These are phyloP conservation scores for Euura saliciscinereae DNA, from an alignment of 1,140 invertebrate species.

Conservation along the genomic window DNA sequence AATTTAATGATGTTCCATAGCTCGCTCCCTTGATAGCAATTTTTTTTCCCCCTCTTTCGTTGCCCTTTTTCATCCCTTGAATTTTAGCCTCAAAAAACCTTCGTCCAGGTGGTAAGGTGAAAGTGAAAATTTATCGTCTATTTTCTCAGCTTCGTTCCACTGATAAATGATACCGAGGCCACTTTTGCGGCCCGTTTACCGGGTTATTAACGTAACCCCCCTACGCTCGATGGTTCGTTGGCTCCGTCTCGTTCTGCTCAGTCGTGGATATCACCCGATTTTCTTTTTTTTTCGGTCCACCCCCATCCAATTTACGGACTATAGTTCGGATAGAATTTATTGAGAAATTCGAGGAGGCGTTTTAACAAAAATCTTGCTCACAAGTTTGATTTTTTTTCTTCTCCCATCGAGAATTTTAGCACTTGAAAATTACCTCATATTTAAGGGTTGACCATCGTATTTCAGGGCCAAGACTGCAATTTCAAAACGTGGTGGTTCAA, in stretches of 20 bases:
- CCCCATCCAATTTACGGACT: too few relatives aligned
- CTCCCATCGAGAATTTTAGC: too few relatives aligned
- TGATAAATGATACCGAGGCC: slow-evolving; percentile 4
- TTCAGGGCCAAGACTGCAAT: too few relatives aligned
- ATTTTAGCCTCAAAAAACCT: not conserved
- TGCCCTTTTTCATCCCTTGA: not conserved
- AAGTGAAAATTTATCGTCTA: slow-evolving; percentile 7
- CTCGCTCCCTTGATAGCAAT: not conserved
- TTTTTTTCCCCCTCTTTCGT: not conserved
- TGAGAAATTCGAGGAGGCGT: too few relatives aligned
- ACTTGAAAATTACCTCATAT: too few relatives aligned
- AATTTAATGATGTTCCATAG: slow-evolving; percentile 7
- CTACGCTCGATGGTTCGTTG: not conserved
- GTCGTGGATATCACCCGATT: not conserved
- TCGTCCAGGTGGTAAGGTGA: not conserved
- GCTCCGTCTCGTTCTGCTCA: not conserved
- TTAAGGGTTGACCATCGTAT: too few relatives aligned
- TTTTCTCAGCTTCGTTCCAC: slow-evolving; percentile 1
- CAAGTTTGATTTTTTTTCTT: too few relatives aligned
- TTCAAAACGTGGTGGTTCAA: too few relatives aligned
- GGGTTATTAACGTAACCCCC: slow-evolving; percentile 3
- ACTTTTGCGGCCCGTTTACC: not conserved
- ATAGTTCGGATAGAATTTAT: too few relatives aligned
- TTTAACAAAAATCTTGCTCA: too few relatives aligned
- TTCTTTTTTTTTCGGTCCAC: too few relatives aligned